Percentiles rank a stretch among this genome's conserved stretches.
Conservation (phyloP, 2,113 vertebrate genomes). For the Raja brachyura region DNA sequence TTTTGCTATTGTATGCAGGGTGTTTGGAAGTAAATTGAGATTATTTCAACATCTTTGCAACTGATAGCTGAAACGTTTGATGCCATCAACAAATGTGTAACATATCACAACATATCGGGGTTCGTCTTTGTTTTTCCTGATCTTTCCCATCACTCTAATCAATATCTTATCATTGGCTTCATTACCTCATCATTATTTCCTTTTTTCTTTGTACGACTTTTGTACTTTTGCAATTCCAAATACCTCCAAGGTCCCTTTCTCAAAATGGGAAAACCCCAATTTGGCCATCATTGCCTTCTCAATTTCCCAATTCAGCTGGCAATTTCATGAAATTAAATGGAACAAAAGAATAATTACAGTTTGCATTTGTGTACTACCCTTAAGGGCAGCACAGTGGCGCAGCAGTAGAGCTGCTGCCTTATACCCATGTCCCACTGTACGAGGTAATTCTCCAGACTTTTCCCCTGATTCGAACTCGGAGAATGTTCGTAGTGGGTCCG, state of each 20-base stretch:
- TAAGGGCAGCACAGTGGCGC: too few relatives aligned
- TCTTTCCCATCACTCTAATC: not conserved
- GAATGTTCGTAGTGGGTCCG: too few relatives aligned
- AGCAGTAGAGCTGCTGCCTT: too few relatives aligned
- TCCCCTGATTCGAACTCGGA: too few relatives aligned
- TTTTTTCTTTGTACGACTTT: not conserved
- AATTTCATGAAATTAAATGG: not conserved
- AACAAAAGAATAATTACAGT: not conserved
- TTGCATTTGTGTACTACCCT: not conserved
- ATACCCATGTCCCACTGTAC: too few relatives aligned
- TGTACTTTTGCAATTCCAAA: not conserved
- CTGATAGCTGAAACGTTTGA: conserved; percentile 52
- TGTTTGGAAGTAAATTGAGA: conserved; percentile 52
- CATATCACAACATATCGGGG: not conserved
- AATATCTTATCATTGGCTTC: not conserved
- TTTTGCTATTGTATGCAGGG: not conserved
- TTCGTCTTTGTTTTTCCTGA: not conserved
- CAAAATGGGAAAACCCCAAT: not conserved
- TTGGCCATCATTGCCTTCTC: not conserved
- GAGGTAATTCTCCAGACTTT: too few relatives aligned
- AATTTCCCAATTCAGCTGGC: not conserved
- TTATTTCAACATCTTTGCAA: conserved; percentile 55
- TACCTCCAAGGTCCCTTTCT: not conserved
- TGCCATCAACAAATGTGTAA: conserved; percentile 41
- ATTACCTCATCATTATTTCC: not conserved